phyloP scores from a whole-genome alignment of 2,888 invertebrate species.

The Hyppa rectilinea region DNA sequence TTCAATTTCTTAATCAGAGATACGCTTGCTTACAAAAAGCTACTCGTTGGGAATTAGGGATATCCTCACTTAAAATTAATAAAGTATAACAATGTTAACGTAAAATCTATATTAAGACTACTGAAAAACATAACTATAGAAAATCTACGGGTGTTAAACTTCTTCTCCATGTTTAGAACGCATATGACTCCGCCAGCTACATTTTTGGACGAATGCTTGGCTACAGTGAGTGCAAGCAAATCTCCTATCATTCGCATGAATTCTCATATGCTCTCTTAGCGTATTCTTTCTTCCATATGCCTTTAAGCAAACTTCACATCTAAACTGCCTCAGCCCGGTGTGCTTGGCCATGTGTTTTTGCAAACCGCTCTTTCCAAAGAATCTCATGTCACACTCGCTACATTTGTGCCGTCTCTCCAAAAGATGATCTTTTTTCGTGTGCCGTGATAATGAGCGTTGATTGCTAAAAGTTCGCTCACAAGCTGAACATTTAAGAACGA shows the following conservation, averaged over 20 bases:
- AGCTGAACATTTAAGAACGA: slow-evolving; percentile 76
- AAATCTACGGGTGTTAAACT: slow-evolving; percentile 35
- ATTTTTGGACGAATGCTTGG: slow-evolving; percentile 74
- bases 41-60: background rate
- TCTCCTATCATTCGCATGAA: slow-evolving; percentile 71
- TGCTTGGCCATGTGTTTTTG: slow-evolving; percentile 79
- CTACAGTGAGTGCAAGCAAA: slow-evolving; percentile 71
- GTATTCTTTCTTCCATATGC: slow-evolving; percentile 76
- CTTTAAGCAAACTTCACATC: slow-evolving; percentile 79
- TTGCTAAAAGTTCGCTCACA: slow-evolving; percentile 78
- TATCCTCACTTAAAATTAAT: slow-evolving; percentile 5
- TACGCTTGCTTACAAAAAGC: background rate
- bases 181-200: slow-evolving; percentile 82
- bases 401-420: slow-evolving; percentile 83
- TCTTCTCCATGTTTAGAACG: slow-evolving; percentile 73
- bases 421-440: slow-evolving; percentile 82
- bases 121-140: slow-evolving; percentile 8
- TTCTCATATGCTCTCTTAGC: slow-evolving; percentile 78
- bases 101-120: slow-evolving; percentile 21
- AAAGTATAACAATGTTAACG: slow-evolving; percentile 18
- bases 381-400: slow-evolving; percentile 82
- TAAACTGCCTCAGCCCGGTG: slow-evolving; percentile 73
- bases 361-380: slow-evolving; percentile 72
- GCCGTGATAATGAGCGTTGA: slow-evolving; percentile 72
- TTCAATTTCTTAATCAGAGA: background rate